Base-by-base conservation (phyloP, 1,140 invertebrate species). In the Periplaneta americana region DNA sequence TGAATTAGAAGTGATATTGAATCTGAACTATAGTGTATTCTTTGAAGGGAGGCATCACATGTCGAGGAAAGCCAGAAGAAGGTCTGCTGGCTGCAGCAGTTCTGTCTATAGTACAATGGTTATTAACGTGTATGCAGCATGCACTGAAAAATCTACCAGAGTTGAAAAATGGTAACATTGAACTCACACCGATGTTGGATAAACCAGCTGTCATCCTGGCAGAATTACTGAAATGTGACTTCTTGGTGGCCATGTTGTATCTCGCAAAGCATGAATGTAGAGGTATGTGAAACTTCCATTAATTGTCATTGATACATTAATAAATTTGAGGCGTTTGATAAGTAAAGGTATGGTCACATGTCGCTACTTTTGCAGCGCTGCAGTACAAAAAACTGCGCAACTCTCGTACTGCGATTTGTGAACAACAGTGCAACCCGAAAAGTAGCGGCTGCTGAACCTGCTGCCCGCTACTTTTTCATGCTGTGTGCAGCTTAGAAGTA, bases 241-340 rank as follows among this genome's bases (percentile, higher is more conserved):
- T 96, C 86, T 88, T 95, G 74, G 90, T 94, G 77, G 94, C 95
- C 18, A 95, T 97, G 92, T 92, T 96, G 84, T 96, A 95, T 87
- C 90, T 96, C 78, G 95, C 95, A 8, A 94, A 93, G 84, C 92
- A 94, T 84, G 94, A 95, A 85, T 92, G 94, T 81, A 88, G 89
- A 88, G 89, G 89, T 90, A 83, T 78, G 83, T 82, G 15, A 34
- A 33, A 33, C 31, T 36, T 35, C n/a, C n/a, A n/a, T n/a, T n/a
- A 39, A 80, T 6, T 48, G 74, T 32, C 35, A 32, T 28, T 28
- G 48, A 8, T 9, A 11, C n/a, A n/a, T n/a, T n/a, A n/a, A n/a
- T n/a, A n/a, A n/a, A n/a, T n/a, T n/a, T n/a, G n/a, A n/a, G n/a
- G n/a, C n/a, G n/a, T n/a, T n/a, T n/a, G n/a, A n/a, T n/a, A n/a